These are phyloP conservation scores for Kryptolebias marmoratus DNA, from an alignment of 2,113 vertebrate species.

Conservation along the genomic window DNA sequence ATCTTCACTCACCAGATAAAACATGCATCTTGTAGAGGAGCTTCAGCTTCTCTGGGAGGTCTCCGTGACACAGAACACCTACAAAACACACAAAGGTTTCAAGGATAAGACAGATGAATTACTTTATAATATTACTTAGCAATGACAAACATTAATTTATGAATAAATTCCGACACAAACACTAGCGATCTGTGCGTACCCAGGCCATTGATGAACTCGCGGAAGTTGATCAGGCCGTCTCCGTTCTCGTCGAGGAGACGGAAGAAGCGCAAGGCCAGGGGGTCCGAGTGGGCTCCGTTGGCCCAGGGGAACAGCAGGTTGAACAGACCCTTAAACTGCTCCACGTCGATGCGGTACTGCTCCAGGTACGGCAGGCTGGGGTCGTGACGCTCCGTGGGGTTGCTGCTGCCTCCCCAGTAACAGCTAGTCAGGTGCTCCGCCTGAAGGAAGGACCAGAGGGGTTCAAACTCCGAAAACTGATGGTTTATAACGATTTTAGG, in stretches of 20 bases:
- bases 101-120: neutral
- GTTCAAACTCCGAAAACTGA: neutral
- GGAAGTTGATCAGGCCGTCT: slow-evolving; percentile 94
- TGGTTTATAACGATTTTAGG: too few species aligned
- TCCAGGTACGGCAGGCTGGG: slow-evolving; percentile 97
- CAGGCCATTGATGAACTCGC: slow-evolving; percentile 92
- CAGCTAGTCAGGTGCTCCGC: slow-evolving; percentile 97
- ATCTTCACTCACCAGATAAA: slow-evolving; percentile 86
- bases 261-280: slow-evolving; percentile 89
- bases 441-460: slow-evolving; percentile 65
- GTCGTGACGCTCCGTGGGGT: slow-evolving; percentile 91
- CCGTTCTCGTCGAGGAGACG: slow-evolving; percentile 91
- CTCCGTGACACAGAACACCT: slow-evolving; percentile 93
- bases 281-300: slow-evolving; percentile 87
- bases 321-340: slow-evolving; percentile 96
- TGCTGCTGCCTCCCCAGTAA: slow-evolving; percentile 97
- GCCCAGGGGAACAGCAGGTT: slow-evolving; percentile 93
- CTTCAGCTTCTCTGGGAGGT: slow-evolving; percentile 95
- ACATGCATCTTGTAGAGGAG: slow-evolving; percentile 96
- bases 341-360: slow-evolving; percentile 96
- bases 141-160: neutral
- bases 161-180: too few species aligned
- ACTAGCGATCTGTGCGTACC: slow-evolving; percentile 76
- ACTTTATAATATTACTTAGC: neutral
- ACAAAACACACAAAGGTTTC: slow-evolving; percentile 1